A percentile compares a stretch with the other conserved stretches of the same genome.
phyloP scores from a whole-genome alignment of 2,888 invertebrate species.

The Tricholauxania praeusta region DNA sequence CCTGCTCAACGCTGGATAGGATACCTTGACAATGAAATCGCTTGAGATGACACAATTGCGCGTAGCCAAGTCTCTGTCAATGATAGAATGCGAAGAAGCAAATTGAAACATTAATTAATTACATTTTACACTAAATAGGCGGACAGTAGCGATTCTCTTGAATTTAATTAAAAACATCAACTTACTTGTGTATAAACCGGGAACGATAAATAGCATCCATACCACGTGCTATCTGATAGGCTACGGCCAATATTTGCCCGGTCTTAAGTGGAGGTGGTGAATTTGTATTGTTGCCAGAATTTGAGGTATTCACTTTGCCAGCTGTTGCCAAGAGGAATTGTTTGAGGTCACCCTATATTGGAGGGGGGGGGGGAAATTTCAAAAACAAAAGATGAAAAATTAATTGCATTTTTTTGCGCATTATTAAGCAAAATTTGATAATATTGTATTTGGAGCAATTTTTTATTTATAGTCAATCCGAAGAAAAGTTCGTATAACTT shows the following conservation, averaged over 20 bases:
- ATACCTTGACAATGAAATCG: conserved; percentile 83
- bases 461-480: too few relatives aligned
- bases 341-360: conserved; percentile 87
- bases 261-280: conserved; percentile 74
- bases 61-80: conserved; percentile 83
- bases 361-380: background rate
- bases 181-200: conserved; percentile 83
- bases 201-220: conserved; percentile 83
- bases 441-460: too few relatives aligned
- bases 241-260: conserved; percentile 76
- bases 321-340: conserved; percentile 81
- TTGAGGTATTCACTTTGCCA: conserved; percentile 61
- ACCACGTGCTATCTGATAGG: conserved; percentile 83
- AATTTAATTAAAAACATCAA: conserved; percentile 21
- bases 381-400: conserved; percentile 38
- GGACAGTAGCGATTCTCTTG: background rate
- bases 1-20: conserved; percentile 81
- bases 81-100: background rate
- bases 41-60: conserved; percentile 91
- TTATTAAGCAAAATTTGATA: background rate
- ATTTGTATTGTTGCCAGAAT: conserved; percentile 51
- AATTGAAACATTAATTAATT: background rate
- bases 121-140: background rate
- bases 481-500: too few relatives aligned
- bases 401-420: background rate